phyloP scores from a whole-genome alignment of 2,113 vertebrate genomes.

The Anguilla rostrata region DNA sequence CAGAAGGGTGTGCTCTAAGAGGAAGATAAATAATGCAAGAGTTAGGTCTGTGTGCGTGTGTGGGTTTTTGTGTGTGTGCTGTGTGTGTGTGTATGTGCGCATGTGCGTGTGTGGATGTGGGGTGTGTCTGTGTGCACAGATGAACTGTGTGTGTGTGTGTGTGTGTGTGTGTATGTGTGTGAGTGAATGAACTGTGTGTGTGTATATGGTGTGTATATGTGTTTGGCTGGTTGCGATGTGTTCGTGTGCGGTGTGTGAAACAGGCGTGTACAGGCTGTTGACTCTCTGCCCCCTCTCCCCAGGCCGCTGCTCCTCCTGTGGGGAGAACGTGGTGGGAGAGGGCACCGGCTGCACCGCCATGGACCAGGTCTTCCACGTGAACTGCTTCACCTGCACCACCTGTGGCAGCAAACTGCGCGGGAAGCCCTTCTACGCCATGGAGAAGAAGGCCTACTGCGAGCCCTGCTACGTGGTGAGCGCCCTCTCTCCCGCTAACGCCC shows the following conservation, averaged over 20 bases:
- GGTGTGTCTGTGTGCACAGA: too few relatives aligned
- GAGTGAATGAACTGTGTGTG: too few relatives aligned
- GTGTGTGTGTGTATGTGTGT: not conserved
- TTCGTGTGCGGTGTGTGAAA: not conserved
- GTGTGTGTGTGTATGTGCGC: too few relatives aligned
- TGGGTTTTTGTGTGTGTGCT: not conserved
- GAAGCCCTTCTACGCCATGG: constrained; percentile 94
- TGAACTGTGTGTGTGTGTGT: too few relatives aligned
- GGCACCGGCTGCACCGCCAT: constrained; percentile 96
- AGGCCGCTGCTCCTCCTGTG: constrained; percentile 94
- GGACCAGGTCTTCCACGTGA: constrained; percentile 96
- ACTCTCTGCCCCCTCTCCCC: constrained; percentile 33
- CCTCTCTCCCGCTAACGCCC: not conserved
- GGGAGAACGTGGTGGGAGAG: constrained; percentile 94
- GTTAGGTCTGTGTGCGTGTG: not conserved
- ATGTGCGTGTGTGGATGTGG: too few relatives aligned
- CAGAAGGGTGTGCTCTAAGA: too few relatives aligned
- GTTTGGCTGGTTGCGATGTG: not conserved
- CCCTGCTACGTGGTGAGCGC: constrained; percentile 95
- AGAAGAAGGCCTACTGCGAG: constrained; percentile 97
- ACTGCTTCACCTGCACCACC: constrained; percentile 91
- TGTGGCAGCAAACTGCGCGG: constrained; percentile 89
- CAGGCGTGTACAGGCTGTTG: not conserved
- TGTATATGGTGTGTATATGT: too few relatives aligned
- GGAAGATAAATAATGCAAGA: too few relatives aligned